A percentile compares a stretch with the other conserved stretches of the same genome.
phyloP scores from a whole-genome alignment of 2,113 vertebrate species.

The Plectropomus leopardus region DNA sequence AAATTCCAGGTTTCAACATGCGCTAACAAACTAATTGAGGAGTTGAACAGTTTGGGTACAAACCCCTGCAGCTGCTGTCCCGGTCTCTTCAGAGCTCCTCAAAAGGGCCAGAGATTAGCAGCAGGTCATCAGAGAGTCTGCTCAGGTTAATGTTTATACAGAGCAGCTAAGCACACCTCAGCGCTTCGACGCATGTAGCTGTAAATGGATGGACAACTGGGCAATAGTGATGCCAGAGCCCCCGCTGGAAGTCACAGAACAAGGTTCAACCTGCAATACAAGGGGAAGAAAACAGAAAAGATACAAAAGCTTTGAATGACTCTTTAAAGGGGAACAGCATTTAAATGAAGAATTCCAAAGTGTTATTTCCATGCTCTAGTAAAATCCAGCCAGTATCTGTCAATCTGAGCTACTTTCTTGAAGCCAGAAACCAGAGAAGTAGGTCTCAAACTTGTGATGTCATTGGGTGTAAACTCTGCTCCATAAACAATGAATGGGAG shows the following conservation, averaged over 20 bases:
- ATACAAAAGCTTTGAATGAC: background rate
- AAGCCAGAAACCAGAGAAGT: no score
- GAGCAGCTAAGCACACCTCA: slow-evolving; percentile 43
- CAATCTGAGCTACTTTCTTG: no score
- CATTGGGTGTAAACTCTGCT: no score
- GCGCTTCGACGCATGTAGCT: slow-evolving; percentile 24
- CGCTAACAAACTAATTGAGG: no score
- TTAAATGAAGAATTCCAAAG: no score
- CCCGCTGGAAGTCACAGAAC: background rate
- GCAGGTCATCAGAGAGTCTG: slow-evolving; percentile 43
- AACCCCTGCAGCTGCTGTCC: slow-evolving; percentile 28
- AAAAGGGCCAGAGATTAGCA: slow-evolving; percentile 11
- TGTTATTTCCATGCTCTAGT: no score
- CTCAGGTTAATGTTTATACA: slow-evolving; percentile 70
- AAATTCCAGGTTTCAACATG: background rate
- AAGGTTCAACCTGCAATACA: slow-evolving; percentile 5
- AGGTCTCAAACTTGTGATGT: no score
- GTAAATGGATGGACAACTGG: slow-evolving; percentile 38
- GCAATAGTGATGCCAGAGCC: background rate
- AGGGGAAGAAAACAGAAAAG: background rate
- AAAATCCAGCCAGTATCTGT: no score
- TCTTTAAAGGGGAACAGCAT: background rate
- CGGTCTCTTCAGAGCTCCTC: background rate
- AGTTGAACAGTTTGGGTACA: background rate
- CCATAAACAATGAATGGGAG: no score